These are phyloP conservation scores for Leptinotarsa peninsularis DNA, from an alignment of 2,888 invertebrate species.

Conservation along the genomic window DNA sequence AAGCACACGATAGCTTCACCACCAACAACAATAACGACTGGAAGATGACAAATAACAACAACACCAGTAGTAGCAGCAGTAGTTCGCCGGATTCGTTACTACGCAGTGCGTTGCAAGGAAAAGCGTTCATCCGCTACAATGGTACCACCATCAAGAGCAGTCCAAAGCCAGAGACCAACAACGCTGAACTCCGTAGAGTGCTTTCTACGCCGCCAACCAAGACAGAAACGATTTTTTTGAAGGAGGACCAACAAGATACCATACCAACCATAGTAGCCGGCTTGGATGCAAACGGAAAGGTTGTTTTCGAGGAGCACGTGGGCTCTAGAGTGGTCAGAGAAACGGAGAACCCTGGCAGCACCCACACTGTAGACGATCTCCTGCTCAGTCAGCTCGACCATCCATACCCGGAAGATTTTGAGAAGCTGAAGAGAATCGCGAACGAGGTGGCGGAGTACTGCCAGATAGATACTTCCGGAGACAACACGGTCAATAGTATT, in stretches of 20 bases:
- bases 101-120: constrained; percentile 86
- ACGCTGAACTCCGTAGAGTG: constrained; percentile 71
- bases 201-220: constrained; percentile 67
- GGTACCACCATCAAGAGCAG: constrained; percentile 51
- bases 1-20: constrained; percentile 70
- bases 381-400: constrained; percentile 77
- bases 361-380: constrained; percentile 77
- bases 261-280: constrained; percentile 64
- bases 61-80: constrained; percentile 61
- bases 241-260: constrained; percentile 61
- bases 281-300: constrained; percentile 63
- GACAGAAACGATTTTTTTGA: constrained; percentile 64
- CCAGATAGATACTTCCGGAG: constrained; percentile 66
- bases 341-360: constrained; percentile 68
- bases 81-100: constrained; percentile 78
- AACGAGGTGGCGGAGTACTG: constrained; percentile 84
- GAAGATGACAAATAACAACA: constrained; percentile 83
- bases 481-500: constrained; percentile 70
- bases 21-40: constrained; percentile 87
- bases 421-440: constrained; percentile 86
- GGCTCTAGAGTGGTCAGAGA: constrained; percentile 45
- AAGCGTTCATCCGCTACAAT: constrained; percentile 69
- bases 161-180: constrained; percentile 56
- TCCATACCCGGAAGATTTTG: constrained; percentile 83
- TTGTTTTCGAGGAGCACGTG: constrained; percentile 61